phyloP scores from a whole-genome alignment of 2,888 invertebrate species.

The Esperia sulphurella region DNA sequence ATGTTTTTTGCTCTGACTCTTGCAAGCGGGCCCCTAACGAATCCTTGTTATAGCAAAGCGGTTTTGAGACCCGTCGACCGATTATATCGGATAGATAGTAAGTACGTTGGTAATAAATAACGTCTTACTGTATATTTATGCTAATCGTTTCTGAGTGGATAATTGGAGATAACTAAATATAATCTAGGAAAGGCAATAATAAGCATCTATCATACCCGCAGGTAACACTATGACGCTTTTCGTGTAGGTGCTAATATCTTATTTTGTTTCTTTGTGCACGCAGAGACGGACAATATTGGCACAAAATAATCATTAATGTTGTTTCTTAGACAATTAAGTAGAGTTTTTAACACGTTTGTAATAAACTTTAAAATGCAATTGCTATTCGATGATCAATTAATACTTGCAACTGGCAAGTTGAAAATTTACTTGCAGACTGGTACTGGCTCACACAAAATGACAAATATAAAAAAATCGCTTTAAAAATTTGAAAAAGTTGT shows the following conservation, averaged over 20 bases:
- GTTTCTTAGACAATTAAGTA: too few relatives aligned
- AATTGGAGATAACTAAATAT: constrained; percentile 23
- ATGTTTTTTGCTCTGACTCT: constrained; percentile 55
- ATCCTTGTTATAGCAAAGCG: constrained; percentile 25
- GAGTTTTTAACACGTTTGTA: too few relatives aligned
- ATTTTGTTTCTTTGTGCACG: background rate
- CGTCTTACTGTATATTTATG: constrained; percentile 23
- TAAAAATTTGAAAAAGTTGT: too few relatives aligned
- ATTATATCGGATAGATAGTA: background rate
- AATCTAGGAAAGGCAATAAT: background rate
- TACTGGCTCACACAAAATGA: too few relatives aligned
- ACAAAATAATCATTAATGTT: too few relatives aligned
- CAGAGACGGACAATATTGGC: too few relatives aligned
- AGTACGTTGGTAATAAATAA: constrained; percentile 20
- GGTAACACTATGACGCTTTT: background rate
- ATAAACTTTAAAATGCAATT: too few relatives aligned
- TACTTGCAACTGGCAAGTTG: too few relatives aligned
- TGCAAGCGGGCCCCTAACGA: constrained; percentile 29
- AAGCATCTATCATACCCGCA: background rate
- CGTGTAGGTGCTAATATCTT: background rate
- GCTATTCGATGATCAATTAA: too few relatives aligned
- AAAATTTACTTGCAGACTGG: too few relatives aligned
- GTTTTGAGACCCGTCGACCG: background rate
- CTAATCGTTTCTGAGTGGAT: constrained; percentile 23
- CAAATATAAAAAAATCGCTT: too few relatives aligned